Base-by-base conservation (phyloP, 2,888 invertebrate species). In the Monopis laevigella region DNA sequence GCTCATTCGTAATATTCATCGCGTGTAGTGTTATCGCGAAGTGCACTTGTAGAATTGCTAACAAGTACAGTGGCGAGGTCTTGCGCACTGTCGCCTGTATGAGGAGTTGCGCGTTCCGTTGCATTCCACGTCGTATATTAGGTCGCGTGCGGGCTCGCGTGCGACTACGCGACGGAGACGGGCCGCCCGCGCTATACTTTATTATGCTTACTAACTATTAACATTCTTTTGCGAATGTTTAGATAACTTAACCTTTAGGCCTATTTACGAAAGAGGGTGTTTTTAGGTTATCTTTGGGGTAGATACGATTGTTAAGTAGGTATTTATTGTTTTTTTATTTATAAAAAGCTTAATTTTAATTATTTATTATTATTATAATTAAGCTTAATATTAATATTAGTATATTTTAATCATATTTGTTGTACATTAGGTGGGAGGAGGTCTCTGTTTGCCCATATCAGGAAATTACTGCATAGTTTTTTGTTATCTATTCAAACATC, bases 221-320 rank as follows among this genome's bases (percentile, higher is more conserved):
- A 75, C 77, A 80, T 78, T 75, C 75, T 65, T 71, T 57, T 62
- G 41, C 69, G 72, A 73, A 72, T 75, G 69, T 71, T 74, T 68
- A 70, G 74, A 74, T 74, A 72, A 61, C 66, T 65, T 51, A 44
- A 45, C 50, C 48, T 40, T 28, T 40, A 14, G 17, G 32, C 3
- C 17, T 12, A 17, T 16, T 17, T 13, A 32, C 32, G 14, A 32
- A 32, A n/a, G 32, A n/a, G n/a, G n/a, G n/a, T n/a, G n/a, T n/a
- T n/a, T n/a, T n/a, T n/a, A n/a, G n/a, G n/a, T n/a, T n/a, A n/a
- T n/a, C n/a, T n/a, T n/a, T n/a, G n/a, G n/a, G n/a, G n/a, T n/a
- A n/a, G n/a, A n/a, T n/a, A n/a, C n/a, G n/a, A n/a, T n/a, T n/a
- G n/a, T n/a, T n/a, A n/a, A n/a, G n/a, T n/a, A n/a, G n/a, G n/a